These are phyloP conservation scores for Myotis myotis DNA, from an alignment of 2,797 vertebrate genomes.

Conservation along the genomic window DNA sequence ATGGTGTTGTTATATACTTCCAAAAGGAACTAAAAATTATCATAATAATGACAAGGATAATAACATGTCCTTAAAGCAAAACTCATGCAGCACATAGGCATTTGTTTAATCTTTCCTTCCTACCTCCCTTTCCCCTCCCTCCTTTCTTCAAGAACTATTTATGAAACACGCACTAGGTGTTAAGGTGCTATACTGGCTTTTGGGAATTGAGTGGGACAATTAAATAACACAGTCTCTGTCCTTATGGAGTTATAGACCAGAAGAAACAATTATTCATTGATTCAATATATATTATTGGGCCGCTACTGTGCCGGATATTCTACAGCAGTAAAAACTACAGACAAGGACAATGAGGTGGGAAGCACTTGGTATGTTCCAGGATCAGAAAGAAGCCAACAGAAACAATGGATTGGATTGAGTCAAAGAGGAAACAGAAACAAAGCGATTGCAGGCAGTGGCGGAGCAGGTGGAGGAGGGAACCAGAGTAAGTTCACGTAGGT, in stretches of 20 bases:
- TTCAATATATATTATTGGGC: background rate
- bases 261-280: background rate
- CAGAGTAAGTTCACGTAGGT: background rate
- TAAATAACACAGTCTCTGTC: background rate
- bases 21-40: background rate
- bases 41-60: background rate
- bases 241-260: background rate
- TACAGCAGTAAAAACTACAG: background rate
- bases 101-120: background rate
- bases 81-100: background rate
- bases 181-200: background rate
- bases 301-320: background rate
- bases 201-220: background rate
- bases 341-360: background rate
- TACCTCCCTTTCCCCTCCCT: background rate
- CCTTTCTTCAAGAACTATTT: background rate
- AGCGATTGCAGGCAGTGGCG: background rate
- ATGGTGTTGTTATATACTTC: background rate
- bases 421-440: background rate
- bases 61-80: slow-evolving; percentile 33
- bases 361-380: background rate
- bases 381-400: background rate
- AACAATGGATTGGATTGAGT: background rate
- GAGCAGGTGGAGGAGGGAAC: background rate
- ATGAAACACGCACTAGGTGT: background rate